Conservation (phyloP, 2,888 invertebrate genomes). For the Brachyptera putata region DNA sequence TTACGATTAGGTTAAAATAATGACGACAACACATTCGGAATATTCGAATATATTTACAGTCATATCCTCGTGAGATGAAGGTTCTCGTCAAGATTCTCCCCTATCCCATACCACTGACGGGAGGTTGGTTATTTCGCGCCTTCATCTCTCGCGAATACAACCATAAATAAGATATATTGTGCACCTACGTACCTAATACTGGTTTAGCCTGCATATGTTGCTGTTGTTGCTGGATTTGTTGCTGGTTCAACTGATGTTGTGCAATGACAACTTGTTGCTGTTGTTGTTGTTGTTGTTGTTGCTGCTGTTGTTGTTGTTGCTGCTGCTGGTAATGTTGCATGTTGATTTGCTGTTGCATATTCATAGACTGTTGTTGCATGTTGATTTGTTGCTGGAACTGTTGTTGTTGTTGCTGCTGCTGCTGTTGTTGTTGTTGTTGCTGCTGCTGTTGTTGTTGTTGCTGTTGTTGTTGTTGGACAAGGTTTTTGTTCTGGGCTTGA, state of each 20-base stretch:
- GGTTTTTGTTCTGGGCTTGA: slow-evolving; percentile 41
- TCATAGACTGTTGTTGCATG: slow-evolving; percentile 33
- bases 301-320: slow-evolving; percentile 39
- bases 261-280: slow-evolving; percentile 38
- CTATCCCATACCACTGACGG: too few relatives aligned
- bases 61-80: too few relatives aligned
- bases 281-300: slow-evolving; percentile 40
- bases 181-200: slow-evolving; percentile 32
- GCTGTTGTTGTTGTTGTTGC: slow-evolving; percentile 40
- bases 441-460: slow-evolving; percentile 35
- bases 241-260: too few relatives aligned
- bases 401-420: slow-evolving; percentile 41
- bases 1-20: too few relatives aligned
- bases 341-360: slow-evolving; percentile 48
- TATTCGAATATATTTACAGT: too few relatives aligned
- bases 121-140: too few relatives aligned
- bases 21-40: too few relatives aligned
- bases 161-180: too few relatives aligned
- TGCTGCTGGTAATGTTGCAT: slow-evolving; percentile 41
- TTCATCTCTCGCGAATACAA: too few relatives aligned
- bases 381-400: slow-evolving; percentile 40
- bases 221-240: too few relatives aligned
- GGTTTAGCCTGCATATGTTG: slow-evolving; percentile 54
- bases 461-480: slow-evolving; percentile 34
- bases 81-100: too few relatives aligned